Percentiles rank a stretch among this genome's conserved stretches.
Evolutionary conservation across 2,113 vertebrate genomes (phyloP).

Genomic region (Mobula hypostoma): DNA sequence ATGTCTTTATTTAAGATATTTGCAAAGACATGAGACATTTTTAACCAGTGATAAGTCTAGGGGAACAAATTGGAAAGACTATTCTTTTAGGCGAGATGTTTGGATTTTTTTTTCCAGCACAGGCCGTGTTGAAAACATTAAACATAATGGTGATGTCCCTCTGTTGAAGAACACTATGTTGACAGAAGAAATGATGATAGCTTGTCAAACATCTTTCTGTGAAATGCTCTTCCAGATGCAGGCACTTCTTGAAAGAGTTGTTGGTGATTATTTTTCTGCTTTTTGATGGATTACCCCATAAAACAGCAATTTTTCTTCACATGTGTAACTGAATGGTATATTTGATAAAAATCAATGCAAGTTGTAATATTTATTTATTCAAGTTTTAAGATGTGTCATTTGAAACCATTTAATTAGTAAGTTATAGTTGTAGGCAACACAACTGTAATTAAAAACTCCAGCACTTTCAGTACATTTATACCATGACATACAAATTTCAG

Average conservation of each 20-base stretch:
- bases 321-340: too few relatives aligned
- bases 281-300: background rate
- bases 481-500: background rate
- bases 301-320: background rate
- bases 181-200: background rate
- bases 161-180: background rate
- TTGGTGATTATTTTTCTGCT: background rate
- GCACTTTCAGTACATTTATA: background rate
- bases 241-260: background rate
- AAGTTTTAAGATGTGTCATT: conserved; percentile 14
- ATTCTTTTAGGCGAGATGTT: background rate
- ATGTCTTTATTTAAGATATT: background rate
- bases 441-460: background rate
- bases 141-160: background rate
- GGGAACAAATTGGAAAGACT: background rate
- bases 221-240: background rate
- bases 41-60: background rate
- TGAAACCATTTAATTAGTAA: background rate
- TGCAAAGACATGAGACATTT: background rate
- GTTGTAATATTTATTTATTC: background rate
- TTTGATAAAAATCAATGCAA: background rate
- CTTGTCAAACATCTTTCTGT: background rate
- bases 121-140: background rate
- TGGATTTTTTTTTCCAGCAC: background rate
- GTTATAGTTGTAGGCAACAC: background rate